These are phyloP conservation scores for Ephestia elutella DNA, from an alignment of 1,140 invertebrate species.

Conservation along the genomic window DNA sequence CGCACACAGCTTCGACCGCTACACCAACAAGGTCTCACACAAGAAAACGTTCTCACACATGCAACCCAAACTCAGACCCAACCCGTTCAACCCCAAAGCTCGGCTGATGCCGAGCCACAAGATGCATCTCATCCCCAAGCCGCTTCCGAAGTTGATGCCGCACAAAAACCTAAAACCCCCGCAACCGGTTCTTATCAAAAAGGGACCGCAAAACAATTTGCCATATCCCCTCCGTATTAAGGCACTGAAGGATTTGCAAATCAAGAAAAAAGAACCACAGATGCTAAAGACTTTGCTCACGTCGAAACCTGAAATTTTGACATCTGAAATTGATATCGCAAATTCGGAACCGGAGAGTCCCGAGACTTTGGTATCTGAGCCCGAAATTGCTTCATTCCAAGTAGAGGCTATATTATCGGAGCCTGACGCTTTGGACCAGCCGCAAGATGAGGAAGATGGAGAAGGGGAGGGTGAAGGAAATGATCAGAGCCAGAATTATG, in stretches of 20 bases:
- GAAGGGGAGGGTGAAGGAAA: slow-evolving; percentile 39
- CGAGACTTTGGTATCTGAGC: slow-evolving; percentile 69
- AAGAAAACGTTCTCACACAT: slow-evolving; percentile 46
- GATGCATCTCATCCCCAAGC: slow-evolving; percentile 58
- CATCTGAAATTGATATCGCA: slow-evolving; percentile 67
- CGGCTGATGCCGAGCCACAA: slow-evolving; percentile 65
- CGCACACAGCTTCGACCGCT: slow-evolving; percentile 67
- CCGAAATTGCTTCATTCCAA: slow-evolving; percentile 69
- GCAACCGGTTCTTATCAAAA: slow-evolving; percentile 61
- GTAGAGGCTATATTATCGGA: slow-evolving; percentile 69
- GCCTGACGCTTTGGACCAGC: slow-evolving; percentile 51
- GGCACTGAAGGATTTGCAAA: slow-evolving; percentile 66
- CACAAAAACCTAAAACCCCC: slow-evolving; percentile 45
- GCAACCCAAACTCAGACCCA: slow-evolving; percentile 64
- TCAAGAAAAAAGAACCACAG: slow-evolving; percentile 70
- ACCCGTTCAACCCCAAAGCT: slow-evolving; percentile 68
- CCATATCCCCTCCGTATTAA: slow-evolving; percentile 66
- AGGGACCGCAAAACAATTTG: slow-evolving; percentile 49
- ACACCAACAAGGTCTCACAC: slow-evolving; percentile 65
- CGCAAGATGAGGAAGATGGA: slow-evolving; percentile 40
- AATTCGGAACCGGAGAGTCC: slow-evolving; percentile 69
- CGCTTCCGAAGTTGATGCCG: slow-evolving; percentile 45
- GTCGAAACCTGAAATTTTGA: slow-evolving; percentile 57
- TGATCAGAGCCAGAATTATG: slow-evolving; percentile 56
- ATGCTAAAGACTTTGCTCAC: slow-evolving; percentile 70